Base-by-base conservation (phyloP, 2,888 invertebrate species). In the Meiosimyza decipiens region DNA sequence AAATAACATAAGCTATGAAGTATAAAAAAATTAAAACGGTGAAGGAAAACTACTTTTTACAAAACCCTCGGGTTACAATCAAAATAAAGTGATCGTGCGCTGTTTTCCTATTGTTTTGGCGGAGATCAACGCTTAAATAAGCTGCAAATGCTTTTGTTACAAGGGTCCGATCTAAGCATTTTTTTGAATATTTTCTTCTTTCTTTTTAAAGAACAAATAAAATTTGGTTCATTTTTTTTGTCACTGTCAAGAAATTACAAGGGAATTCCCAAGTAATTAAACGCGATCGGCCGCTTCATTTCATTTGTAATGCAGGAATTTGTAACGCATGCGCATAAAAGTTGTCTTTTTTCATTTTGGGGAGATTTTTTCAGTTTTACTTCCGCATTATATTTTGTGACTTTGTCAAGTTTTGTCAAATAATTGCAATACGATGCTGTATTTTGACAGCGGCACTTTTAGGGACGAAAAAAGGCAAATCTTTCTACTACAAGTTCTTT, bases 21-120 rank as follows among this genome's bases (percentile, higher is more conserved):
- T 40, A n/a, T 18, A 15, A 28, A n/a, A 40, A 49, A 49, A 63
- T 12, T 11, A 11, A 9, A 28, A 52, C 22, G 51, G 11, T 16
- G 13, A n/a, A 7, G 33, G 60, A 50, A 59, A 51, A 60, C 59
- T 51, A 16, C 60, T 51, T 51, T 66, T 40, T 62, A 28, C 60
- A 69, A 33, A 50, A 50, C 69, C 40, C 69, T 60, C 16, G 51
- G 52, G 60, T 51, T 60, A 51, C 69, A 69, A 69, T 69, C 69
- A 69, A 69, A 69, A 69, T 69, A 69, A 69, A 69, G 69, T 50
- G 69, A 69, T 69, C 60, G 28, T 5, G 40, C 69, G 60, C 50
- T 60, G 59, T 60, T 60, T 60, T 55, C 50, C 60, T 33, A 16
- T 69, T 69, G 69, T 60, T 51, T 40, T n/a, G 51, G 60, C 33